These are phyloP conservation scores for Athripsodes cinereus DNA, from an alignment of 2,888 invertebrate species.

Conservation along the genomic window DNA sequence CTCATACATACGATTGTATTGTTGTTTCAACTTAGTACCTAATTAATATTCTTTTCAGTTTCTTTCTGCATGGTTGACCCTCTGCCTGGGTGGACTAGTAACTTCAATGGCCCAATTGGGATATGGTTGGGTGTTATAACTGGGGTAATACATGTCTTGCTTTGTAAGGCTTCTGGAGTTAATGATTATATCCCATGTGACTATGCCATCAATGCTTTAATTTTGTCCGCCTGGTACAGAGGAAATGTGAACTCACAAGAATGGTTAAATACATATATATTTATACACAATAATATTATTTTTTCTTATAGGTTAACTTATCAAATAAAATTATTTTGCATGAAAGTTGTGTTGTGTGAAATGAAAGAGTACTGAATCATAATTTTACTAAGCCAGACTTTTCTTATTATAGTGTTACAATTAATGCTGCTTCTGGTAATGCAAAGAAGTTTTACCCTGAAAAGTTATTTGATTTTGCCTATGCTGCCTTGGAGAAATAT, in stretches of 20 bases:
- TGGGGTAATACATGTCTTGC: conserved; percentile 25
- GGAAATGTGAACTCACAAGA: conserved; percentile 10
- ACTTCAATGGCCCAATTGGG: conserved; percentile 41
- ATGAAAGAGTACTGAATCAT: too few species aligned
- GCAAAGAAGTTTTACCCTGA: not conserved
- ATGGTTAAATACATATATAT: conserved; percentile 18
- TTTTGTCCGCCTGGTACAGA: conserved; percentile 27
- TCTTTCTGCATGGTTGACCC: conserved; percentile 32
- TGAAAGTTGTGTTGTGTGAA: not conserved
- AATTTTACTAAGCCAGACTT: too few species aligned
- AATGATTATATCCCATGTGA: conserved; percentile 28
- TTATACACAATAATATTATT: too few species aligned
- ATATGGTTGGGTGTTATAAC: conserved; percentile 22
- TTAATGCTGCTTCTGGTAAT: conserved; percentile 20
- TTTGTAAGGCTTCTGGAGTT: conserved; percentile 6
- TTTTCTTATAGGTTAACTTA: too few species aligned
- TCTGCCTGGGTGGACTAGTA: conserved; percentile 42
- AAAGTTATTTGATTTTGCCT: not conserved
- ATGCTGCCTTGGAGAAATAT: not conserved
- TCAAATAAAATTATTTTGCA: not conserved
- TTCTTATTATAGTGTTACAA: conserved; percentile 6
- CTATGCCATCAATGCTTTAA: conserved; percentile 26
- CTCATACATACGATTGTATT: too few species aligned
- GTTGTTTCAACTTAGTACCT: too few species aligned
- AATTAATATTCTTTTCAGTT: not conserved